Percentiles rank a stretch among this genome's conserved stretches.
Conservation (phyloP, 2,797 vertebrate species). For the Mormyrus hasselquistii region DNA sequence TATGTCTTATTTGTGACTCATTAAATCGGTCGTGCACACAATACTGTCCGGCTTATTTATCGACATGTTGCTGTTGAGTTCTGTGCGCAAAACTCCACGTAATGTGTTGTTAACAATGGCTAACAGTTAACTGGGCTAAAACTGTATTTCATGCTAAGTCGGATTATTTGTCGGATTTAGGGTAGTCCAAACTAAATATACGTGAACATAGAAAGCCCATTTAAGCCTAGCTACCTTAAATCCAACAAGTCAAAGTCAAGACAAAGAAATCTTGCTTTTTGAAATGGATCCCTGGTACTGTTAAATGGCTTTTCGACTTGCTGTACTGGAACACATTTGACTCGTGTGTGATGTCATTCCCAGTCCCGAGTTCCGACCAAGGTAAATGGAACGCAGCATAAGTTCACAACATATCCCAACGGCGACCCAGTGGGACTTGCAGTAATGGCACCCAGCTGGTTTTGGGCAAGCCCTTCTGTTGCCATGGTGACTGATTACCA, state of each 20-base stretch:
- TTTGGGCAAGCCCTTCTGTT: not conserved
- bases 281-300: not conserved
- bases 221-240: not conserved
- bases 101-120: not conserved
- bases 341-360: not conserved
- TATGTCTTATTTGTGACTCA: not conserved
- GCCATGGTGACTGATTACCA: slow-evolving; percentile 4
- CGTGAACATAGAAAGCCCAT: not conserved
- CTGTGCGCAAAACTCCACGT: not conserved
- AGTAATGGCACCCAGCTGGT: not conserved
- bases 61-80: not conserved
- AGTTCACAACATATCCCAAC: not conserved
- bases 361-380: not conserved
- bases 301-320: not conserved
- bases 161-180: not conserved
- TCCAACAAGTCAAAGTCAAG: not conserved
- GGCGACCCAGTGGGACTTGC: not conserved
- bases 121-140: not conserved
- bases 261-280: not conserved
- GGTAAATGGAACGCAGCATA: not conserved
- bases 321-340: not conserved
- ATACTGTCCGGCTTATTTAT: not conserved
- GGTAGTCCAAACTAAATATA: not conserved
- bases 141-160: not conserved
- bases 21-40: not conserved